phyloP scores from a whole-genome alignment of 2,797 vertebrate genomes.

The Tarsius wallacei region DNA sequence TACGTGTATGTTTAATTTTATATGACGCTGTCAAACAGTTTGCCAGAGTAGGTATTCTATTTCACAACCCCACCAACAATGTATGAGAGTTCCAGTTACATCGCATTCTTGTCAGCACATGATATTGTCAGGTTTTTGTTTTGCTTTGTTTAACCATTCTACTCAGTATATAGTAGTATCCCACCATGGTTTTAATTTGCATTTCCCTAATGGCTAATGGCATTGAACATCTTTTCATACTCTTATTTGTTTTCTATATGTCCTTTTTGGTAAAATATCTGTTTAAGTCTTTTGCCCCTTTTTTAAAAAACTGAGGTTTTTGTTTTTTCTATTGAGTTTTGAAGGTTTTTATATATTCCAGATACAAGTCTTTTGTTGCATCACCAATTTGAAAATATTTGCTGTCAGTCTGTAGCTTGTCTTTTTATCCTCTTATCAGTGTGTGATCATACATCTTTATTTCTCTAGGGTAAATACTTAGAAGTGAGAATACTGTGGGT shows the following conservation, averaged over 20 bases:
- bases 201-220: background rate
- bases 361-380: background rate
- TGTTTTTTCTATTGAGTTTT: background rate
- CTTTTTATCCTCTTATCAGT: background rate
- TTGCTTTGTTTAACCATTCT: background rate
- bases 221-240: background rate
- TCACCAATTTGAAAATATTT: background rate
- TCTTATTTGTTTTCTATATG: background rate
- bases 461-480: too few relatives aligned
- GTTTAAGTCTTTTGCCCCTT: background rate
- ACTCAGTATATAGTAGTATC: background rate
- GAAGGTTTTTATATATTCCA: background rate
- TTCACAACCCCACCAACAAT: background rate
- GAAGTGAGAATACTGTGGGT: too few relatives aligned
- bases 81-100: background rate
- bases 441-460: background rate
- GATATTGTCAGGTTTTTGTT: background rate
- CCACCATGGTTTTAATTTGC: background rate
- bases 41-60: background rate
- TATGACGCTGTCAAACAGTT: background rate
- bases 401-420: background rate
- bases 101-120: background rate
- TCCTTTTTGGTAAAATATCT: background rate
- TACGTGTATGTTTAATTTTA: background rate
- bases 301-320: background rate